Percentiles rank a stretch among this genome's conserved stretches.
These are phyloP conservation scores for Gerris lacustris DNA, from an alignment of 2,888 invertebrate species.

Conservation along the genomic window DNA sequence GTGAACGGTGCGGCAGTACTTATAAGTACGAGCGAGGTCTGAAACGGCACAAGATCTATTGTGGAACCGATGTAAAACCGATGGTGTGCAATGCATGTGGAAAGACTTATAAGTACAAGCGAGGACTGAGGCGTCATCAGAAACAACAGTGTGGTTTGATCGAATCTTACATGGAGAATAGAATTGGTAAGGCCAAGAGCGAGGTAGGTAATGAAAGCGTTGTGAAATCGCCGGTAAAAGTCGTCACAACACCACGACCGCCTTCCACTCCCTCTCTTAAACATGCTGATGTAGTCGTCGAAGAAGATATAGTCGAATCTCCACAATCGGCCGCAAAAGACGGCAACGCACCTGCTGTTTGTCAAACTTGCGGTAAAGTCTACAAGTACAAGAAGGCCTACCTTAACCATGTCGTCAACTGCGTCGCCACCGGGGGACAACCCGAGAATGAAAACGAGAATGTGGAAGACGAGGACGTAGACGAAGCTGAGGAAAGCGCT, in stretches of 20 bases:
- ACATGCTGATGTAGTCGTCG: neutral
- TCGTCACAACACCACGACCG: too few relatives aligned
- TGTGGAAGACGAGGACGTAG: neutral
- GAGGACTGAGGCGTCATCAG: constrained; percentile 37
- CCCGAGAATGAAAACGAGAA: neutral
- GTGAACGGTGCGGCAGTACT: constrained; percentile 18
- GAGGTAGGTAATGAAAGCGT: too few relatives aligned
- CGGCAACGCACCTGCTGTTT: neutral
- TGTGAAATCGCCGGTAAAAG: too few relatives aligned
- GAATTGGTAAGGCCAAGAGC: neutral
- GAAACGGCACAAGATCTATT: constrained; percentile 20
- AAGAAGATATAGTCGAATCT: neutral
- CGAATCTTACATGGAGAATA: neutral
- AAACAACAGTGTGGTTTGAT: constrained; percentile 37
- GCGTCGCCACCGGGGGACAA: neutral
- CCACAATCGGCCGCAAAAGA: neutral
- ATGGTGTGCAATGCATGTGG: constrained; percentile 36
- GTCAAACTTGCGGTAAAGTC: constrained; percentile 13
- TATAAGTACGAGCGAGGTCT: constrained; percentile 22
- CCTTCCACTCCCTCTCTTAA: too few relatives aligned
- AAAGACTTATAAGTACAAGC: constrained; percentile 39
- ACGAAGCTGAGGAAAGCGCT: neutral
- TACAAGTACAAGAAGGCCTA: constrained; percentile 18
- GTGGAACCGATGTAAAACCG: constrained; percentile 22
- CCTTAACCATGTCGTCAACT: constrained; percentile 11